Base-by-base conservation (phyloP, 2,888 invertebrate genomes). In the Dyspetes luteomarginatus region DNA sequence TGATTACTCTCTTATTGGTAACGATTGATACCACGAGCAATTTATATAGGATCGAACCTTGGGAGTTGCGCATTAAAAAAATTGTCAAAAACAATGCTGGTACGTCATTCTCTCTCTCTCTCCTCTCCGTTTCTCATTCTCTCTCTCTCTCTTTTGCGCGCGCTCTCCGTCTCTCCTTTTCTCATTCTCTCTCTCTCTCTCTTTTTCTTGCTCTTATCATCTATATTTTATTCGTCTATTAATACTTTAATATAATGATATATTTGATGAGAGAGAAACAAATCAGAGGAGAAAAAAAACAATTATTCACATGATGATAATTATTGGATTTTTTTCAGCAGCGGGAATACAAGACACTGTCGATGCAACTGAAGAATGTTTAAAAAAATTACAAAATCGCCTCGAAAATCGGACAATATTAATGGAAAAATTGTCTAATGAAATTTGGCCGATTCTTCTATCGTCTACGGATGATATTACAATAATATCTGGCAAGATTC, bases 371-470 rank as follows among this genome's bases (percentile, higher is more conserved):
- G 82, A 72, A 50, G 26, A 84, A 30, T 88, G 87, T 28, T 82
- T 91, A n/a, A 55, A 77, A 3, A 78, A 87, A 28, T 22, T 91
- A 19, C 76, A 85, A n/a, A 68, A 83, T 4, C 48, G 62, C 19
- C 76, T 91, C 43, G 62, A 82, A 24, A 45, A 67, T 0, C 85
- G 87, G 77, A 86, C 81, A 82, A 50, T 83, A n/a, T 19, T 55
- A 0, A 62, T 90, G 41, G 84, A 87, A 24, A 68, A 85, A 26
- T 80, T 85, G 24, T 64, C 62, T 15, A 64, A 81, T 45, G 68
- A 81, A 4, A 81, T 62, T 5, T 88, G 87, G 89, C 81, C 86
- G 0, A 24, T 48, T 26, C 83, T 89, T 15, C 68, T 85, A 9
- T 36, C 45, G 15, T n/a, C n/a, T 15, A 3, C 12, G 4, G 45